Percentiles rank a stretch among this genome's conserved stretches.
Evolutionary conservation across 2,113 vertebrate genomes (phyloP).

Genomic region (Collichthys lucidus): DNA sequence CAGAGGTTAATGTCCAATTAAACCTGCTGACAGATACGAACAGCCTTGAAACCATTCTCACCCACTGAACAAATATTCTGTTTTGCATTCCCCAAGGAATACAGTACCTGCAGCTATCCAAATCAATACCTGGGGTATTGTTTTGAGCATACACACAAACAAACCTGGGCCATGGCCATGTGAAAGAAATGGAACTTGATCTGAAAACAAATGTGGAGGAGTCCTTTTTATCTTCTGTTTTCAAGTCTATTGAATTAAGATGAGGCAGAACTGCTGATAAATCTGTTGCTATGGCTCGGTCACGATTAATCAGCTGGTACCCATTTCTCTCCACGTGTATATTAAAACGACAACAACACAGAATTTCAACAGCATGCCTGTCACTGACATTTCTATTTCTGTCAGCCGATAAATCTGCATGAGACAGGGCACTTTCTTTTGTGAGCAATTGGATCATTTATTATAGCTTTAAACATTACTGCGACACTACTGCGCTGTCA

Average conservation of each 20-base stretch:
- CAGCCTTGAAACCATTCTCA: conserved; percentile 19
- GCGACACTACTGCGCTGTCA: conserved; percentile 44
- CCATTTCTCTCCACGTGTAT: conserved; percentile 49
- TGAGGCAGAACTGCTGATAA: conserved; percentile 48
- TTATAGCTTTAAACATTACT: conserved; percentile 52
- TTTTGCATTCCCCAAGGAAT: neutral
- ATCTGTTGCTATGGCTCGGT: conserved; percentile 47
- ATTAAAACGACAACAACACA: conserved; percentile 57
- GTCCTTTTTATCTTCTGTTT: conserved; percentile 42
- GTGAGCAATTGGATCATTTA: conserved; percentile 52
- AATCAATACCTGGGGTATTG: conserved; percentile 14
- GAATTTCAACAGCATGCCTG: conserved; percentile 51
- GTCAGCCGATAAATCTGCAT: conserved; percentile 61
- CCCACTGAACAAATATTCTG: conserved; percentile 26
- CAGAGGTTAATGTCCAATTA: conserved; percentile 55
- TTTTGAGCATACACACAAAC: conserved; percentile 11
- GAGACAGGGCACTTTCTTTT: conserved; percentile 31
- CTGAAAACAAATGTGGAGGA: conserved; percentile 35
- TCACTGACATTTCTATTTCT: conserved; percentile 65
- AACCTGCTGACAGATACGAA: conserved; percentile 40
- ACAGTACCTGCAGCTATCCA: conserved; percentile 2
- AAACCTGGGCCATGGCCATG: neutral
- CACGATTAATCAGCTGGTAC: conserved; percentile 61
- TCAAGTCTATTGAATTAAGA: conserved; percentile 19
- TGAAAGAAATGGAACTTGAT: conserved; percentile 43